A percentile compares a stretch with the other conserved stretches of the same genome.
Evolutionary conservation across 2,888 invertebrate genomes (phyloP).

Genomic region (Anodontia alba): DNA sequence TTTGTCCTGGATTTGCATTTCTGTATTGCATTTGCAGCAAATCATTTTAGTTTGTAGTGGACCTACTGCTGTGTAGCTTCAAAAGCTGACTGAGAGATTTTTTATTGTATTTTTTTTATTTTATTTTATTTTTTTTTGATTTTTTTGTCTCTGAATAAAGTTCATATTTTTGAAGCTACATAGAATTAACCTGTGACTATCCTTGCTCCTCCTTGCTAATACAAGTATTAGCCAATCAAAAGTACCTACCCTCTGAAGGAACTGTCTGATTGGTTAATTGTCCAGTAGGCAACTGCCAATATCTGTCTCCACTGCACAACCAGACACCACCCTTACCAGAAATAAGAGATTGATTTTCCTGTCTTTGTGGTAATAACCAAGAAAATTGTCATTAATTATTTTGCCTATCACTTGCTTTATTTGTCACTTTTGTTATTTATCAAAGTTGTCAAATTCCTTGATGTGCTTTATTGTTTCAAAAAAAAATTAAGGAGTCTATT

Average conservation of each 20-base stretch:
- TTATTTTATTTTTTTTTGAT: too few relatives aligned
- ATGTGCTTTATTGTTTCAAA: too few relatives aligned
- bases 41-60: slow-evolving; percentile 3
- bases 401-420: too few relatives aligned
- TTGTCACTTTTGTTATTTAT: too few relatives aligned
- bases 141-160: too few relatives aligned
- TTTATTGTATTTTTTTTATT: too few relatives aligned
- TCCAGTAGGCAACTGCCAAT: not conserved
- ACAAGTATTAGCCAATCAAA: not conserved
- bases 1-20: not conserved
- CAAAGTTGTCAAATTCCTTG: too few relatives aligned
- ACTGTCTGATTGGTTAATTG: not conserved
- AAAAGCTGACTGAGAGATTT: not conserved
- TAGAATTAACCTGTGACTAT: not conserved
- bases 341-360: too few relatives aligned
- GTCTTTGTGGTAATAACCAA: too few relatives aligned
- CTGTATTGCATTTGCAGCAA: slow-evolving; percentile 6
- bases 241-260: not conserved
- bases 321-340: too few relatives aligned
- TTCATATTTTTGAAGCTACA: slow-evolving; percentile 8
- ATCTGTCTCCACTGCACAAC: not conserved
- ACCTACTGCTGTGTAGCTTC: not conserved
- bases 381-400: too few relatives aligned
- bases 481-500: too few relatives aligned
- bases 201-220: not conserved